These are phyloP conservation scores for Oenanthe melanoleuca DNA, from an alignment of 2,113 vertebrate species.

Conservation along the genomic window DNA sequence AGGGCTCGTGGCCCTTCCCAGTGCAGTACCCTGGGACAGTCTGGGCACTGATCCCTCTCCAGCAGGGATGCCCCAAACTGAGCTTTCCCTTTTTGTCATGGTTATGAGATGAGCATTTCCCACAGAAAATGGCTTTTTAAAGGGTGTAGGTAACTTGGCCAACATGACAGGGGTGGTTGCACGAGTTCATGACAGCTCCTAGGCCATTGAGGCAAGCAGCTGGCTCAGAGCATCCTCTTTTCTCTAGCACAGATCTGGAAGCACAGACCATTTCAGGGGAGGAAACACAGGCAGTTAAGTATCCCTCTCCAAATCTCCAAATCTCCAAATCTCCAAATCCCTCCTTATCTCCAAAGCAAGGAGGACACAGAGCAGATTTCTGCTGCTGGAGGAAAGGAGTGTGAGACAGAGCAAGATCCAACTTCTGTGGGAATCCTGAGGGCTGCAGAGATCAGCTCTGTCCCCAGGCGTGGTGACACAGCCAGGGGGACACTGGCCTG, in stretches of 20 bases:
- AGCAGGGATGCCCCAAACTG: background rate
- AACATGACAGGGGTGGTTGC: background rate
- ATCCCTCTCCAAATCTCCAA: background rate
- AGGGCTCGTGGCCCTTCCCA: background rate
- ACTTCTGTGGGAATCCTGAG: accelerated
- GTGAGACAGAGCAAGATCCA: background rate
- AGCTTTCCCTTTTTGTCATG: background rate
- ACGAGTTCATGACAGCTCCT: background rate
- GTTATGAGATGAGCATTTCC: background rate
- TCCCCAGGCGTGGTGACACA: accelerated
- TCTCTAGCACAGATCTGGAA: background rate
- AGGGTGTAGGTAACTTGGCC: background rate
- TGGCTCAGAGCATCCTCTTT: background rate
- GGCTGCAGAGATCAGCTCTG: background rate
- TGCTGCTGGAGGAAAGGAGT: background rate
- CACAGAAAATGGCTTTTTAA: background rate
- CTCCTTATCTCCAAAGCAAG: background rate
- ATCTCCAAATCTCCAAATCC: too few relatives aligned
- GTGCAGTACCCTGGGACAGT: background rate
- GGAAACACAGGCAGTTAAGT: accelerated
- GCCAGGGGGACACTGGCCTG: background rate
- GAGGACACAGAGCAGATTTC: background rate
- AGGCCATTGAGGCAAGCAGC: accelerated
- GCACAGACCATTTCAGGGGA: background rate
- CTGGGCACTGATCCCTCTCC: background rate